A percentile compares a stretch with the other conserved stretches of the same genome.
Evolutionary conservation across 2,888 invertebrate genomes (phyloP).

Genomic region (Sarcophaga rosellei): DNA sequence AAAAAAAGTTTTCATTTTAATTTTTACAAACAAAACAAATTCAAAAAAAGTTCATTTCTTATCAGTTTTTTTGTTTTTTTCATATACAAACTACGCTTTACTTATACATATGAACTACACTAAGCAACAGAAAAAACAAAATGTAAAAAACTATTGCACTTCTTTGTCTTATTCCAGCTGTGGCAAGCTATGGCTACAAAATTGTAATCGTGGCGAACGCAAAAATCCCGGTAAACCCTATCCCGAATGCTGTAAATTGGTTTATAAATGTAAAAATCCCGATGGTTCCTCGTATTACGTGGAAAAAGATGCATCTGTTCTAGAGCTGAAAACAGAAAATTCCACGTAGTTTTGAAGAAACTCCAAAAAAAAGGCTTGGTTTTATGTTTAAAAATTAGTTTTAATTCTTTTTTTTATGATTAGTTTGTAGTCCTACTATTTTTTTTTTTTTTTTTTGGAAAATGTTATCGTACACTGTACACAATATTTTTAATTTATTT

Average conservation of each 20-base stretch:
- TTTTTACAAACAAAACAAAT: neutral
- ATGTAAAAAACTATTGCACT: neutral
- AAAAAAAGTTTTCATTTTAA: neutral
- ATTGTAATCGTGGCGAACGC: constrained; percentile 78
- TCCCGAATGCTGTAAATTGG: constrained; percentile 77
- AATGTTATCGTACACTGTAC: no score
- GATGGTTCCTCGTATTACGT: constrained; percentile 76
- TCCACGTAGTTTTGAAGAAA: constrained; percentile 64
- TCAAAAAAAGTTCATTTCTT: constrained; percentile 45
- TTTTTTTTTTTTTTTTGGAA: constrained; percentile 41
- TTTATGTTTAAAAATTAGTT: neutral
- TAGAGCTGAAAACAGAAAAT: constrained; percentile 66
- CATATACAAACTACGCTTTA: constrained; percentile 26
- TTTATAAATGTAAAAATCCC: constrained; percentile 77
- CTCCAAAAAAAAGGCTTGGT: neutral
- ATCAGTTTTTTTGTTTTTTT: constrained; percentile 35
- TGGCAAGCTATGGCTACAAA: constrained; percentile 76
- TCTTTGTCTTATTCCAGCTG: constrained; percentile 71
- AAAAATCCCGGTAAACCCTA: constrained; percentile 75
- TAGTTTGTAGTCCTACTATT: neutral
- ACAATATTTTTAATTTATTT: constrained; percentile 28
- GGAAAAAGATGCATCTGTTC: constrained; percentile 72
- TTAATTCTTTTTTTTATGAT: neutral
- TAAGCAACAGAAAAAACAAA: neutral
- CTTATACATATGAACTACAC: constrained; percentile 5